Base-by-base conservation (phyloP, 2,888 invertebrate genomes). In the Volucella inflata region DNA sequence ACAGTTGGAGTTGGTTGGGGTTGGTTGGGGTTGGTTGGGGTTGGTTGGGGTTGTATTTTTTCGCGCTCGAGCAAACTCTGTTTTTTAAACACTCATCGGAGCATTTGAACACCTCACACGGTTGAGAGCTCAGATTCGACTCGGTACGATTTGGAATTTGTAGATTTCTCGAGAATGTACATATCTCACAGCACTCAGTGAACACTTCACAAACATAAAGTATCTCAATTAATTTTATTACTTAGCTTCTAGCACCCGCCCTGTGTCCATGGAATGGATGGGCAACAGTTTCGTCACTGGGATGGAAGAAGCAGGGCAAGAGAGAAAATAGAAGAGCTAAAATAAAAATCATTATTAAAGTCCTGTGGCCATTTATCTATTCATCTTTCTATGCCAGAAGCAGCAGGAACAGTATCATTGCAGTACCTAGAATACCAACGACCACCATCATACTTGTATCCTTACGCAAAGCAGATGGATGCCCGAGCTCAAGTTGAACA, bases 161-260 rank as follows among this genome's bases (percentile, higher is more conserved):
- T 59, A 44, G 70, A 74, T 75, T 65, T 40, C 40, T 50, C 60
- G 76, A 48, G 68, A 77, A 85, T 85, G 80, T 85, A 30, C 30
- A 30, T 30, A 72, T 84, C 77, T 81, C 77, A 81, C 76, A 77
- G 76, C 81, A 81, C 81, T 85, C 81, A 85, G 81, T 81, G 85
- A 85, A 85, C 81, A 81, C 85, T 85, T 85, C 76, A 81, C 81
- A 77, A 85, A 81, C 81, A 72, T 72, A 81, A 85, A 85, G 85
- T 85, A 85, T 85, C 85, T 85, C 85, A 85, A 85, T 85, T 85
- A 85, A 85, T 85, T 85, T 85, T 81, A 85, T 85, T 85, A 85
- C 85, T 85, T 81, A 81, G 81, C 85, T 81, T 76, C 81, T 76
- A 85, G 85, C 76, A 72, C 57, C 76, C 68, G 71, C 62, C 81